Evolutionary conservation across 2,888 invertebrate genomes (phyloP).

Genomic region (Strigamia transsilvanica): DNA sequence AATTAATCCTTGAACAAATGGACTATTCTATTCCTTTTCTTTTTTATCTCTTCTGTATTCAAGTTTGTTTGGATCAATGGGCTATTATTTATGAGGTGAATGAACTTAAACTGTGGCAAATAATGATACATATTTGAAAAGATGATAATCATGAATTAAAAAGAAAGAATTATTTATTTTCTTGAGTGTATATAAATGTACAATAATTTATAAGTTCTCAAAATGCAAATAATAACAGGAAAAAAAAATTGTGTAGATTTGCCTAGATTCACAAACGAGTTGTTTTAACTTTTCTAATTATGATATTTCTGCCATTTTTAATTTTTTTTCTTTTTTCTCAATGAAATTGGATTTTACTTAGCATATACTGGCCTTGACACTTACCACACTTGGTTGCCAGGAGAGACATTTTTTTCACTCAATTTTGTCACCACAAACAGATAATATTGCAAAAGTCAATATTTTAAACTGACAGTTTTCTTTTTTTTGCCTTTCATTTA

Average conservation of each 20-base stretch:
- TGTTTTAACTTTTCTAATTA: background rate
- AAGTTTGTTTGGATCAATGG: background rate
- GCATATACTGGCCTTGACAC: conserved; percentile 31
- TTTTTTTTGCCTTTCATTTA: background rate
- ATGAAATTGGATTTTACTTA: background rate
- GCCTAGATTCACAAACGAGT: background rate
- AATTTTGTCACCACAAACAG: conserved; percentile 49
- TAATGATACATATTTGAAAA: background rate
- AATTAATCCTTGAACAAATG: conserved; percentile 41
- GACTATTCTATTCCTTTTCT: background rate
- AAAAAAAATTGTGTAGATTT: conserved; percentile 34
- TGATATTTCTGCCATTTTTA: background rate
- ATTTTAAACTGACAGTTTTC: conserved; percentile 42
- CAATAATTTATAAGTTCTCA: conserved; percentile 45
- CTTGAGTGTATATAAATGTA: conserved; percentile 51
- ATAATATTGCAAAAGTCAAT: conserved; percentile 37
- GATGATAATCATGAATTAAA: conserved; percentile 12
- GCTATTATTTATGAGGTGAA: conserved; percentile 5
- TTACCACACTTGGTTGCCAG: conserved; percentile 29
- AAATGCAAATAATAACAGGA: conserved; percentile 50
- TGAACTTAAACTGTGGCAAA: conserved; percentile 6
- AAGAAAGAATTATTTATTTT: conserved; percentile 49
- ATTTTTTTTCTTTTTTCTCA: background rate
- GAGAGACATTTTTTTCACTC: background rate
- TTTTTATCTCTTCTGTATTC: background rate